Evolutionary conservation across 2,113 vertebrate genomes (phyloP).

Genomic region (Hydrolagus affinis): DNA sequence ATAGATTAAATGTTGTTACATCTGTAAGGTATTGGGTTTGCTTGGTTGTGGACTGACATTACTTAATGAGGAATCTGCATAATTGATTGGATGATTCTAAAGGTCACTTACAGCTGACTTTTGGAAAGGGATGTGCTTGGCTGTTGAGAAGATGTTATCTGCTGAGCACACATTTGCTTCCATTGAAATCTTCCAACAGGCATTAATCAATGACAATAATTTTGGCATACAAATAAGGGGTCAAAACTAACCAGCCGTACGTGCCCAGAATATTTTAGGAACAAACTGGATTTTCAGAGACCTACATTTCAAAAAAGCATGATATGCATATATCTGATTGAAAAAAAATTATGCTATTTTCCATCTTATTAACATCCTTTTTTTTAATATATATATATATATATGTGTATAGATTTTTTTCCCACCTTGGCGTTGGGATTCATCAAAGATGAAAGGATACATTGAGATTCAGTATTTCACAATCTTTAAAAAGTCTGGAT

Average conservation of each 20-base stretch:
- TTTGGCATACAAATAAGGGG: constrained; percentile 40
- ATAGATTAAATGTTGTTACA: constrained; percentile 29
- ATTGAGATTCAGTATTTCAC: no score
- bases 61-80: constrained; percentile 89
- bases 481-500: not conserved
- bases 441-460: no score
- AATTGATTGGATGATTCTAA: constrained; percentile 97
- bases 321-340: not conserved
- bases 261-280: not conserved
- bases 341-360: not conserved
- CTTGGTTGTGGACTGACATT: constrained; percentile 57
- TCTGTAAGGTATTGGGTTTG: constrained; percentile 14
- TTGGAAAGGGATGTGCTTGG: constrained; percentile 45
- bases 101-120: constrained; percentile 80
- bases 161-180: constrained; percentile 91
- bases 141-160: constrained; percentile 74
- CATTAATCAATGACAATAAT: constrained; percentile 97
- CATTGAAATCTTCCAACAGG: constrained; percentile 96
- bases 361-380: not conserved
- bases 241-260: not conserved
- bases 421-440: no score
- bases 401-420: no score
- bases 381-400: no score
- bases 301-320: constrained; percentile 1
- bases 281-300: not conserved